These are phyloP conservation scores for Melinopterus prodromus DNA, from an alignment of 2,888 invertebrate species.

Conservation along the genomic window DNA sequence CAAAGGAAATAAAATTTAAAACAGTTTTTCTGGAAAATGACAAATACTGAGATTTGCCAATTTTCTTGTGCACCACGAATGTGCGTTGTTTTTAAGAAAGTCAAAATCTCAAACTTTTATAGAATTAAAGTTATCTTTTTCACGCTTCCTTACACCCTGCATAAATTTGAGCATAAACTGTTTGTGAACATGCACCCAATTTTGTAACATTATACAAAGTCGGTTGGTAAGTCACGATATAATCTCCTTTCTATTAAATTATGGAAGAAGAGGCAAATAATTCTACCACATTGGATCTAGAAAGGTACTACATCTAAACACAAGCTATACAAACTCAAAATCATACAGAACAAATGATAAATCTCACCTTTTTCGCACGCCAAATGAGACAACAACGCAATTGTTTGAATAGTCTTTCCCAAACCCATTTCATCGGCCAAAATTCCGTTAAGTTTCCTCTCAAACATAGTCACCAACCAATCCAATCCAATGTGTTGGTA, in stretches of 20 bases:
- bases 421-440: conserved; percentile 97
- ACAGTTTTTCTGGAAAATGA: too few species aligned
- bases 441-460: conserved; percentile 94
- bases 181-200: conserved; percentile 35
- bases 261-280: conserved; percentile 27
- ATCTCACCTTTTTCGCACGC: conserved; percentile 81
- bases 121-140: conserved; percentile 8
- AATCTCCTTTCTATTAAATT: conserved; percentile 38
- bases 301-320: conserved; percentile 24
- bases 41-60: too few species aligned
- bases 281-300: conserved; percentile 34
- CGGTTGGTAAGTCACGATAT: conserved; percentile 35
- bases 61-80: too few species aligned
- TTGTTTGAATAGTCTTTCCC: conserved; percentile 97
- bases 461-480: conserved; percentile 97
- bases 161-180: conserved; percentile 10
- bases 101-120: too few species aligned
- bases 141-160: too few species aligned
- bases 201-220: conserved; percentile 29
- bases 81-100: too few species aligned
- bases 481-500: conserved; percentile 98
- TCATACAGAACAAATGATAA: conserved; percentile 52
- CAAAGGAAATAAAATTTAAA: too few species aligned
- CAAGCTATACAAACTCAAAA: not conserved
- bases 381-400: conserved; percentile 91